Evolutionary conservation across 2,797 vertebrate species (phyloP).

Genomic region (Erethizon dorsatum): DNA sequence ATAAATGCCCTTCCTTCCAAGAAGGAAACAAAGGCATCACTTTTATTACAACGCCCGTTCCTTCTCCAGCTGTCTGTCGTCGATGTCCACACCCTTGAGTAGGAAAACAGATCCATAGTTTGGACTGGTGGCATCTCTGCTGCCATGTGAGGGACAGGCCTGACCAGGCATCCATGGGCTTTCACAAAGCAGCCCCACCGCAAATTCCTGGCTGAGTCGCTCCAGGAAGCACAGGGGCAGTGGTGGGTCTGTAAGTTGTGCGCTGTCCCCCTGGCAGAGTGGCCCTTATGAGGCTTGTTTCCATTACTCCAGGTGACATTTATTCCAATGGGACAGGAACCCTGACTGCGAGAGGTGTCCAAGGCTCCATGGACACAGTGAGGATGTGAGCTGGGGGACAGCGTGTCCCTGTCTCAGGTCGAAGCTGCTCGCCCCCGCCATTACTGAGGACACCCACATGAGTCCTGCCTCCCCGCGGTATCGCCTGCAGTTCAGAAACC

Average conservation of each 20-base stretch:
- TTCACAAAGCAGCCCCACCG: background rate
- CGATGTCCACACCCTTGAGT: background rate
- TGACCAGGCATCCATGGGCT: background rate
- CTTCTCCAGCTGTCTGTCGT: background rate
- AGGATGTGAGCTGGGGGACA: background rate
- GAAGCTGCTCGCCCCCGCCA: background rate
- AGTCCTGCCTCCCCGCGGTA: rapidly evolving
- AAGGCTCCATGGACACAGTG: rapidly evolving
- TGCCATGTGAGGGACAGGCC: background rate
- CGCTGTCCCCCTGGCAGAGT: background rate
- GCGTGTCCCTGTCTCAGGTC: background rate
- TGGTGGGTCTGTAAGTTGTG: rapidly evolving
- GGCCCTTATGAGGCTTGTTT: background rate
- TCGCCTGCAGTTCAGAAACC: background rate
- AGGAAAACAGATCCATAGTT: background rate
- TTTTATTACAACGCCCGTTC: background rate
- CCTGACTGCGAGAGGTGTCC: rapidly evolving
- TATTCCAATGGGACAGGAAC: background rate
- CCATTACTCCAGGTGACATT: background rate
- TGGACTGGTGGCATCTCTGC: background rate
- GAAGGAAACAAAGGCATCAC: background rate
- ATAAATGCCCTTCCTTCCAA: background rate
- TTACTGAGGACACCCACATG: background rate
- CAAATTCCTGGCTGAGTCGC: background rate
- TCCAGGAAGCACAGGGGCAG: background rate